These are phyloP conservation scores for Andrena fulva DNA, from an alignment of 2,888 invertebrate species.

Conservation along the genomic window DNA sequence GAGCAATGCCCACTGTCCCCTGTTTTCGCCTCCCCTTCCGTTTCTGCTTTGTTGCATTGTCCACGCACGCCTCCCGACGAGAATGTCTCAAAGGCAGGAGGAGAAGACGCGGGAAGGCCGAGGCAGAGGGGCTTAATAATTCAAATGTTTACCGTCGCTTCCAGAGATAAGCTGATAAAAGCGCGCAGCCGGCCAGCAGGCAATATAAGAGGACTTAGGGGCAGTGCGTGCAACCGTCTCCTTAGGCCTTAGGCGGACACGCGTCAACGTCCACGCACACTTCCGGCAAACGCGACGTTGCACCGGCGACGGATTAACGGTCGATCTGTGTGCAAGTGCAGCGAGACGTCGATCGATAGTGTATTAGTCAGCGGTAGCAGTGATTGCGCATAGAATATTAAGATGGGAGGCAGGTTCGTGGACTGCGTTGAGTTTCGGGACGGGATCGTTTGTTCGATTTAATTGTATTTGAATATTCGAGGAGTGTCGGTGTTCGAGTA, in stretches of 20 bases:
- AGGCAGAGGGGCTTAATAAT: slow-evolving; percentile 69
- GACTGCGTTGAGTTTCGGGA: neutral
- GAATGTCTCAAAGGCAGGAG: slow-evolving; percentile 27
- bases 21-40: neutral
- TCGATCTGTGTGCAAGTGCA: slow-evolving; percentile 52
- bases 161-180: slow-evolving; percentile 77
- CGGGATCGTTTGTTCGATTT: too few relatives aligned
- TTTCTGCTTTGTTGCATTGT: neutral
- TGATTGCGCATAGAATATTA: slow-evolving; percentile 4
- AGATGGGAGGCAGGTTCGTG: neutral
- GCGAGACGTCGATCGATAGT: slow-evolving; percentile 49
- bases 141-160: slow-evolving; percentile 74
- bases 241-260: slow-evolving; percentile 20
- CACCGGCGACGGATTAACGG: slow-evolving; percentile 59
- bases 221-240: slow-evolving; percentile 17
- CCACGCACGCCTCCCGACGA: slow-evolving; percentile 3
- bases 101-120: neutral
- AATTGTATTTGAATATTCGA: too few relatives aligned
- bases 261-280: slow-evolving; percentile 15
- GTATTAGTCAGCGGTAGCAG: neutral
- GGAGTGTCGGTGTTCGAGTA: too few relatives aligned
- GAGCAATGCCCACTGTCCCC: neutral
- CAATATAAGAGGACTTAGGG: slow-evolving; percentile 60
- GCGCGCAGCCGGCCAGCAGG: slow-evolving; percentile 56
- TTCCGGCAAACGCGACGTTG: slow-evolving; percentile 3